Evolutionary conservation across 2,797 vertebrate species (phyloP), one percentile per base, ranked within the genome.

Genomic region (Esox lucius): DNA sequence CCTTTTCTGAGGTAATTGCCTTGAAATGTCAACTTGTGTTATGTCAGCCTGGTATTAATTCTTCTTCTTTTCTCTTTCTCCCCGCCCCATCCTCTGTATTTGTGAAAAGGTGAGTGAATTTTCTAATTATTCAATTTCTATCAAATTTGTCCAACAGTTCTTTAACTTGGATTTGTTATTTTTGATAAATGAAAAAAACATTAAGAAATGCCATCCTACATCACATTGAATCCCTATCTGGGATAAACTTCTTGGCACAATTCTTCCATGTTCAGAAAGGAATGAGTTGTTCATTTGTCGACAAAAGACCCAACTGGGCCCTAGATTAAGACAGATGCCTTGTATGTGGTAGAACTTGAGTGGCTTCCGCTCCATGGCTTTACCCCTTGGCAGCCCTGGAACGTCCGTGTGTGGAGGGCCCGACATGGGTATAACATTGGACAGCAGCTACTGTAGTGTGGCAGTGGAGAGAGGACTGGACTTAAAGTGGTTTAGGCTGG

Each of bases 61-160:
- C 66, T 48, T 65, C 33, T 13, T 72, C 56, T 65, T 69, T 69
- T 72, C 69, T 68, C 71, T 56, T 75, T 85, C 71, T 59, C 35
- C 75, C 85, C 79, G 31, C 48, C 22, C 19, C 70, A 49, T 31
- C 64, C 56, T 24, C 64, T 48, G 73, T n/a, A 70, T 73, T 72
- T 33, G 42, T 67, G 31, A 75, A 80, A 80, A 88, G 87, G 87
- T 88, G 84, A 85, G 83, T 68, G n/a, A 42, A 72, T 73, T 73
- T 28, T 78, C 19, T 28, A 15, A 13, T 24, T 28, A 15, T 65
- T 65, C 35, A n/a, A 22, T 22, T 59, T 59, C 0, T 17, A 42
- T 42, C 39, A 9, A 42, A 42, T 59, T 59, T 59, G 49, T 53
- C 17, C 49, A 62, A 22, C 46, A 68, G 35, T 22, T 5, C 19